Base-by-base conservation (phyloP, 2,888 invertebrate species). In the Fabriciana adippe region DNA sequence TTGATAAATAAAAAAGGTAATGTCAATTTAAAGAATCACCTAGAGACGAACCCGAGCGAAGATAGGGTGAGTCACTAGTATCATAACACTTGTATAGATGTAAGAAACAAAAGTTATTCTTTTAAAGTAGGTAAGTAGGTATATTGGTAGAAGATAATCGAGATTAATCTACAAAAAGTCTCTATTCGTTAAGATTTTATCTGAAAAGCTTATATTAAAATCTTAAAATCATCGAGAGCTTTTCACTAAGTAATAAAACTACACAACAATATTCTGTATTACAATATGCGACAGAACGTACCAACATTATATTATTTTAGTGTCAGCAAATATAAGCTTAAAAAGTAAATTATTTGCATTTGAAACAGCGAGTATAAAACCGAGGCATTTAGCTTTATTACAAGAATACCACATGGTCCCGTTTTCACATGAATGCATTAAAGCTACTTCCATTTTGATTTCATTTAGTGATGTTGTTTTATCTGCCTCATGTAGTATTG, bases 311-410 rank as follows among this genome's bases (percentile, higher is more conserved):
- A 59, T 59, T 59, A 48, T 48, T 48, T 6, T 31, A 31, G 48
- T 48, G 59, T 47, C 59, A 59, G 59, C 59, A 26, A 59, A 59
- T 47, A 47, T 48, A 48, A 59, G 48, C 59, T 31, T 48, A 26
- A n/a, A 59, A 59, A 48, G 16, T 48, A 48, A 59, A 59, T 59
- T 59, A 59, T 59, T 59, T 59, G 48, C 26, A 31, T 59, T 48
- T 59, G 26, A 48, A 59, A 59, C 26, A 26, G 26, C 13, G 47
- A 26, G 59, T 59, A 59, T 59, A 48, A 59, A 48, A 48, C n/a
- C 59, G 59, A 26, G 59, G 48, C 59, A 59, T 59, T 35, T 59
- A 31, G 48, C 47, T 59, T 59, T 48, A 48, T 59, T 59, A 59
- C 59, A 48, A 48, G 59, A 59, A 59, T 26, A 48, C 4, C 21